phyloP scores from a whole-genome alignment of 2,888 invertebrate genomes.

The Microctonus hyperodae region DNA sequence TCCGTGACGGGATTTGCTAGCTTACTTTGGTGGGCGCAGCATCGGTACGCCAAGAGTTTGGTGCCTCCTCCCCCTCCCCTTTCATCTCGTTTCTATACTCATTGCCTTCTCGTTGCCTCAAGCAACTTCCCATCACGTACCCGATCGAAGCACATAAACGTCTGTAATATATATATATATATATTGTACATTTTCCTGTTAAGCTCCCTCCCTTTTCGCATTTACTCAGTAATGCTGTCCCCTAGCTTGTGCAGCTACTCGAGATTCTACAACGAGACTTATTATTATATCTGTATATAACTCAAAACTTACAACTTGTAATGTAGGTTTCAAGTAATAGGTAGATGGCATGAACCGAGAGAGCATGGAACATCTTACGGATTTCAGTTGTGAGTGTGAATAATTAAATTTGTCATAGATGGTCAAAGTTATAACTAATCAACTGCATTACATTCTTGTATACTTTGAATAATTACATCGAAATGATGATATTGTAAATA shows the following conservation, averaged over 20 bases:
- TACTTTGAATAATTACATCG: neutral
- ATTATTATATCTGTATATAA: neutral
- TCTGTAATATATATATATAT: too few species aligned
- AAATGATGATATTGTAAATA: neutral
- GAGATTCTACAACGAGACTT: neutral
- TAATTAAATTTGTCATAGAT: conserved; percentile 6
- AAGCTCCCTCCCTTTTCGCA: neutral
- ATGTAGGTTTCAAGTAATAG: neutral
- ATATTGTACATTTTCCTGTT: neutral
- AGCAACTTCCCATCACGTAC: neutral
- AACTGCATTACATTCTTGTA: neutral
- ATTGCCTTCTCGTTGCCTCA: neutral
- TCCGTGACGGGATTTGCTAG: conserved; percentile 21
- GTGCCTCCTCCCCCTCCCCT: neutral
- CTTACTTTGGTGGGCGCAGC: neutral
- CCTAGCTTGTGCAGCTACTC: too few species aligned
- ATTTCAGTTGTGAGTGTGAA: conserved; percentile 13
- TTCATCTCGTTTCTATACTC: neutral
- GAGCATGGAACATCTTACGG: neutral
- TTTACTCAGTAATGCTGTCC: neutral
- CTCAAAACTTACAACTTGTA: neutral
- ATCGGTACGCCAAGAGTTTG: neutral
- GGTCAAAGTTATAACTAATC: conserved; percentile 7
- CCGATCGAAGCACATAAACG: neutral
- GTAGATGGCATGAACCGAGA: neutral